Base-by-base conservation (phyloP, 2,888 invertebrate genomes). In the Bombylius major region DNA sequence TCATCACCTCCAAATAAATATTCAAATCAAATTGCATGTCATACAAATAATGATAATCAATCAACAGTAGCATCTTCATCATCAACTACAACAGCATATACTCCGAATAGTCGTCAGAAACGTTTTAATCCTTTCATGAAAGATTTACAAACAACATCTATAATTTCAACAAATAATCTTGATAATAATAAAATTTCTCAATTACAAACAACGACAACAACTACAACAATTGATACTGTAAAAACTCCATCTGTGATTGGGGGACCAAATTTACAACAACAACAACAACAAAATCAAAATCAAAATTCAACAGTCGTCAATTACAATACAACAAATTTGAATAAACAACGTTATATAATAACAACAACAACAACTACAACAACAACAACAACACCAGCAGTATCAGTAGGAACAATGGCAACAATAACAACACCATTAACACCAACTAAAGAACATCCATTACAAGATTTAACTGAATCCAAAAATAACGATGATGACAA, bases 121-220 rank as follows among this genome's bases (percentile, higher is more conserved):
- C 75, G 82, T 52, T 78, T 81, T 44, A 82, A 81, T 69, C 82
- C 81, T 54, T 82, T 82, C 64, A 66, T 82, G 45, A 78, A 79
- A 66, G 82, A 82, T 62, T 79, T 79, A 63, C 79, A 78, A 64
- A 70, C 68, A 60, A 62, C 67, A 45, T 63, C 60, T 55, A 63
- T 33, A 39, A 39, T 39, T 9, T n/a, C 6, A 45, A 45, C n/a
- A 45, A 45, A 5, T 6, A 45, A 14, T 14, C 5, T 11, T n/a
- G 12, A 45, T 14, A 14, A n/a, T 45, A 45, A 14, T 45, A 45
- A 45, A 14, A 45, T n/a, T 4, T 45, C 39, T 39, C 45, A 45
- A 39, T 39, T 39, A 9, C 39, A 39, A 39, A 39, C 7, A 11
- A 7, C 7, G 11, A 39, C 39, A 9, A 9, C 39, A 39, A 11